These are phyloP conservation scores for Listrodromus nycthemerus DNA, from an alignment of 2,888 invertebrate genomes.

Conservation along the genomic window DNA sequence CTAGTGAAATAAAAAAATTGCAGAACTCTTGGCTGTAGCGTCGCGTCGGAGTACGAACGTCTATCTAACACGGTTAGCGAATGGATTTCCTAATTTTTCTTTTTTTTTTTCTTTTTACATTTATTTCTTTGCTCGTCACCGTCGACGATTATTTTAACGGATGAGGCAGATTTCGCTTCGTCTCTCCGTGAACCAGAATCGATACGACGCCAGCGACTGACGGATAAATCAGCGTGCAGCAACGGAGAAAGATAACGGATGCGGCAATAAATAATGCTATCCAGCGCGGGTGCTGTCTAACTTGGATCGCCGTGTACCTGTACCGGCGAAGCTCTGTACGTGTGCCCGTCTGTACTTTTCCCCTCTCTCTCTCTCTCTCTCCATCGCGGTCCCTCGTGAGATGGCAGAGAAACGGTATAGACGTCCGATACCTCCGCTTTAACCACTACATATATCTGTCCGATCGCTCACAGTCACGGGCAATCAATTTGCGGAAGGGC, in stretches of 20 bases:
- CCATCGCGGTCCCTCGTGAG: conserved; percentile 3
- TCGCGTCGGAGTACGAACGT: conserved; percentile 43
- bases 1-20: conserved; percentile 59
- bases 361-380: conserved; percentile 6
- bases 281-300: conserved; percentile 65
- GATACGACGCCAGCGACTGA: conserved; percentile 62
- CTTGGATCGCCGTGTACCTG: conserved; percentile 61
- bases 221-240: conserved; percentile 70
- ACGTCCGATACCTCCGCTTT: conserved; percentile 55
- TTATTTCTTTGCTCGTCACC: conserved; percentile 38
- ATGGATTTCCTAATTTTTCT: conserved; percentile 30
- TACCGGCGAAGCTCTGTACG: conserved; percentile 29
- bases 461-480: conserved; percentile 69
- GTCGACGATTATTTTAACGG: conserved; percentile 57
- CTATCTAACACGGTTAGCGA: conserved; percentile 59
- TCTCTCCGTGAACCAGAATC: conserved; percentile 54
- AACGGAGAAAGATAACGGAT: conserved; percentile 72
- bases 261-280: conserved; percentile 74
- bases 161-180: conserved; percentile 3
- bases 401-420: conserved; percentile 38
- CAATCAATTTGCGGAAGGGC: conserved; percentile 68
- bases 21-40: conserved; percentile 56
- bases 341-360: conserved; percentile 26
- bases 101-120: conserved; percentile 31
- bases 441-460: conserved; percentile 41